Base-by-base conservation (phyloP, 2,113 vertebrate species). In the Microtus oregoni region DNA sequence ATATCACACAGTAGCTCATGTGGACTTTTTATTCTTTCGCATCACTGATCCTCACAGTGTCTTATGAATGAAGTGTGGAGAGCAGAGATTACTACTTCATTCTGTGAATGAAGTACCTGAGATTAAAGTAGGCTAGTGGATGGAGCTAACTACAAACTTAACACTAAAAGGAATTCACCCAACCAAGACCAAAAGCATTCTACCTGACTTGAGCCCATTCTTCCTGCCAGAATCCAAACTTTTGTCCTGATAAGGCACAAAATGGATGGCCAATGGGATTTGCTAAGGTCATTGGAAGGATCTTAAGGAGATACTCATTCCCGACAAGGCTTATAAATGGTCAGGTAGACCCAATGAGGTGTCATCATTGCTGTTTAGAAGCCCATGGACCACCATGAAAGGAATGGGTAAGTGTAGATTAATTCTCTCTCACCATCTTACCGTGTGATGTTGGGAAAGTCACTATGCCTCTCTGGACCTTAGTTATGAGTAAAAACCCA, bases 101-200 rank as follows among this genome's bases (percentile, higher is more conserved):
- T 92, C 92, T 86, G 65, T 81, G 72, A 92, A 85, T 44, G 77
- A 96, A 55, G 61, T 96, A 92, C 50, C 82, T 92, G 76, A 96
- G 44, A n/a, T 79, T 13, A 85, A 94, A 79, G n/a, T 35, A n/a
- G 32, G 10, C 38, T 79, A 47, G 47, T 68, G 30, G 82, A 55
- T 63, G 19, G 77, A 75, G 44, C 52, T 41, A 52, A 24, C n/a
- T n/a, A 68, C 44, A 17, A 77, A 83, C 47, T 26, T 20, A 15
- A 63, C 41, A 82, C 38, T 94, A 85, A 35, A 96, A 94, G 47
- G 38, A 89, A 89, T 83, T 95, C 58, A 95, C 4, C 47, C 81
- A 52, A 79, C 52, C 55, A 82, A 75, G 41, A 92, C 58, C 70
- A 50, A 90, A 91, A n/a, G 63, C 61, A 68, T 28, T 85, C 44